phyloP scores from a whole-genome alignment of 2,113 vertebrate genomes.

The Hippocampus mohnikei region DNA sequence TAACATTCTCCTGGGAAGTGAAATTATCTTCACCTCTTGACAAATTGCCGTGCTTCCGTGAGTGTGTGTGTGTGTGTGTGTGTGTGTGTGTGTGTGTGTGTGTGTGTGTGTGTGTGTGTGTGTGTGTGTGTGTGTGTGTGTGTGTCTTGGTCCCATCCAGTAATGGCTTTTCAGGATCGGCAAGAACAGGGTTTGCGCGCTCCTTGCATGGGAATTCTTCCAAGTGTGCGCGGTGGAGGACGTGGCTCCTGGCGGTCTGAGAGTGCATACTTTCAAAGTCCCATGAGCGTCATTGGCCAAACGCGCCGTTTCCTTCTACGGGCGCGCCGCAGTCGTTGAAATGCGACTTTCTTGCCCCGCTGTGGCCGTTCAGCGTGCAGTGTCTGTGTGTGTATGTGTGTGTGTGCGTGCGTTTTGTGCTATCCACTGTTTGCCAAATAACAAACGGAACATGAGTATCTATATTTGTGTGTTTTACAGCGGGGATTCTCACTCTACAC shows the following conservation, averaged over 20 bases:
- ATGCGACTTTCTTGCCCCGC: background rate
- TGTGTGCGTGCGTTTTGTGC: slow-evolving; percentile 30
- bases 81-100: slow-evolving; percentile 13
- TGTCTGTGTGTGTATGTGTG: slow-evolving; percentile 28
- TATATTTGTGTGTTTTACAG: slow-evolving; percentile 68
- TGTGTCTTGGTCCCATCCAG: slow-evolving; percentile 20
- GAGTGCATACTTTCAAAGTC: slow-evolving; percentile 65
- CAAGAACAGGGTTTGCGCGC: background rate
- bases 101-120: slow-evolving; percentile 18
- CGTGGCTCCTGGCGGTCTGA: slow-evolving; percentile 54
- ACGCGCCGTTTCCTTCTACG: slow-evolving; percentile 55
- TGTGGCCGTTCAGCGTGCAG: background rate
- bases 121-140: slow-evolving; percentile 26
- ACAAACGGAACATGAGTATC: slow-evolving; percentile 49
- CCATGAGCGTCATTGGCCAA: slow-evolving; percentile 54
- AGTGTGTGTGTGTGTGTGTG: slow-evolving; percentile 25
- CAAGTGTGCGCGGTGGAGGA: slow-evolving; percentile 37
- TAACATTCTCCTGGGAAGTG: slow-evolving; percentile 61
- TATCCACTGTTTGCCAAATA: slow-evolving; percentile 34
- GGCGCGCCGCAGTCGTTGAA: slow-evolving; percentile 20
- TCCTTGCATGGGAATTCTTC: slow-evolving; percentile 48
- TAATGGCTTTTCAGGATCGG: slow-evolving; percentile 24
- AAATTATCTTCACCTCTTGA: slow-evolving; percentile 62
- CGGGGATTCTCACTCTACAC: slow-evolving; percentile 68
- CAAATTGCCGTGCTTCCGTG: slow-evolving; percentile 58